Conservation (phyloP, 2,797 vertebrate genomes). For the Tokudaia tokunoshimensis region DNA sequence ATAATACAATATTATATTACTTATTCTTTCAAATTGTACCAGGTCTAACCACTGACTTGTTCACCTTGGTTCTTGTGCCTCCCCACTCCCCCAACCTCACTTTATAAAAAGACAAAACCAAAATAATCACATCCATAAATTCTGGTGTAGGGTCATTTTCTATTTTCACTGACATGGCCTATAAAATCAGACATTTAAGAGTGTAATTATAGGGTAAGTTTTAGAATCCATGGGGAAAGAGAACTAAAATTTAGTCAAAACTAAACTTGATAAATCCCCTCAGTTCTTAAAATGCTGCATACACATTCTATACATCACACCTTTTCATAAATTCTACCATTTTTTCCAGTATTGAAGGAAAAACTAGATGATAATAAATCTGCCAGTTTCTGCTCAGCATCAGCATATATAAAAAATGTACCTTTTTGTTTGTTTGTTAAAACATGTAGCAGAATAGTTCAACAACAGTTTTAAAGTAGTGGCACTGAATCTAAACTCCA, state of each 20-base stretch:
- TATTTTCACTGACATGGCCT: neutral
- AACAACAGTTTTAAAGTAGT: neutral
- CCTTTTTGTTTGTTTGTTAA: neutral
- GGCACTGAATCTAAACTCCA: neutral
- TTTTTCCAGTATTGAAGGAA: neutral
- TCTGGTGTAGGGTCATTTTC: neutral
- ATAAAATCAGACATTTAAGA: neutral
- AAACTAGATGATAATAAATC: neutral
- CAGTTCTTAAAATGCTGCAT: neutral
- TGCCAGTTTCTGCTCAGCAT: neutral
- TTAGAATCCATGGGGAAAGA: neutral
- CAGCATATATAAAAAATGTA: neutral
- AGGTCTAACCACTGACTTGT: neutral
- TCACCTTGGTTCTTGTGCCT: neutral
- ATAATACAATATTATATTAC: neutral
- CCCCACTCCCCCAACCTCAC: neutral
- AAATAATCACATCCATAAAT: neutral
- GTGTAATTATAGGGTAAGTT: slow-evolving; percentile 13
- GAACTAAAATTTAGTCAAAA: slow-evolving; percentile 2
- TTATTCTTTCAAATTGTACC: neutral
- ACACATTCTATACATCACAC: neutral
- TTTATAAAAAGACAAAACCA: neutral
- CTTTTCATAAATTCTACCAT: neutral
- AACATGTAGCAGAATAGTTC: neutral
- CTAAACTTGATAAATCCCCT: neutral